Evolutionary conservation across 2,888 invertebrate genomes (phyloP).

Genomic region (Trichogramma evanescens): DNA sequence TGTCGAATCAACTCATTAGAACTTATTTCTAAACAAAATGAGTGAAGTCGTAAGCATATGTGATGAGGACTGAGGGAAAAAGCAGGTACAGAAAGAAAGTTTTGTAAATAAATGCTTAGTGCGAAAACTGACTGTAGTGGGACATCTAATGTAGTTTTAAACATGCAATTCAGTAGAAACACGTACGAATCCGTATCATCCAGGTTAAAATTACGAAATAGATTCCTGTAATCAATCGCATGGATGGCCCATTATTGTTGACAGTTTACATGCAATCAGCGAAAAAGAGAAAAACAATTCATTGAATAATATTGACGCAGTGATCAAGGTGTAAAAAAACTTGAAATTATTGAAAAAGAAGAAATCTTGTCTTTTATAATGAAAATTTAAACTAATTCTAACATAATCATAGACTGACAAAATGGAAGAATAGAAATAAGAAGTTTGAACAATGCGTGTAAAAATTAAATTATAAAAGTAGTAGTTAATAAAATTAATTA

Average conservation of each 20-base stretch:
- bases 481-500: neutral
- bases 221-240: conserved; percentile 47
- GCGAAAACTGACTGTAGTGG: conserved; percentile 47
- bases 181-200: conserved; percentile 49
- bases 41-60: conserved; percentile 22
- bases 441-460: neutral
- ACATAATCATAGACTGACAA: neutral
- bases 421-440: neutral
- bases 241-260: conserved; percentile 42
- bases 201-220: conserved; percentile 49
- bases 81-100: conserved; percentile 34
- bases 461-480: neutral
- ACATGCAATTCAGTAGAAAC: conserved; percentile 49
- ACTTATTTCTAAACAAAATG: too few relatives aligned
- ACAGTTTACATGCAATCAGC: conserved; percentile 38
- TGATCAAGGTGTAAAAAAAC: conserved; percentile 4
- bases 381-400: neutral
- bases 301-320: too few relatives aligned
- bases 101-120: conserved; percentile 41
- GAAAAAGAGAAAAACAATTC: too few relatives aligned
- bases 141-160: conserved; percentile 48
- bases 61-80: conserved; percentile 25
- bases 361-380: neutral
- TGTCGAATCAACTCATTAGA: too few relatives aligned
- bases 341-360: neutral